Evolutionary conservation across 2,797 vertebrate genomes (phyloP), one percentile per base, ranked within the genome.

Genomic region (Champsocephalus esox): DNA sequence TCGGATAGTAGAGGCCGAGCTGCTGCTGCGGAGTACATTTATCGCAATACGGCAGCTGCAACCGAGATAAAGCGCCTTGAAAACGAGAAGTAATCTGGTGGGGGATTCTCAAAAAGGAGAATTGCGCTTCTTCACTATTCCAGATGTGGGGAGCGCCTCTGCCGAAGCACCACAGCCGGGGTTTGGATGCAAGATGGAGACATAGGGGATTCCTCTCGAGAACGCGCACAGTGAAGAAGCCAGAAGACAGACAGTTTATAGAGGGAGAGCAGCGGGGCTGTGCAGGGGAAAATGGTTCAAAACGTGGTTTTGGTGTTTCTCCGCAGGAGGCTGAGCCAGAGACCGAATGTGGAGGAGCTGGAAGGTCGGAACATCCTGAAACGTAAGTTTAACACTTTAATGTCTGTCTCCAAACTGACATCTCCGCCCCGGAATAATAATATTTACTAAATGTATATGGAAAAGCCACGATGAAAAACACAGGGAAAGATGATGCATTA

Each of bases 311-410:
- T 97, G 91, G 95, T 99, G 92, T 97, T 99, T 96, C 97, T 99
- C 87, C 97, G 96, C 96, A 99, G 98, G 96, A 96, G 98, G 92
- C 94, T 99, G 94, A 99, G 98, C 96, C 98, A 99, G 92, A 97
- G 98, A 94, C 98, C 98, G 2, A 97, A 97, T 41, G 97, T 98
- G 84, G 98, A 99, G 89, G 98, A 99, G 92, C 94, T 99, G 88
- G 98, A 99, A 95, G 95, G 98, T 89, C 95, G 98, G 62, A 99
- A 99, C 87, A 99, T 99, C 87, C 89, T 99, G 66, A 99, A 99
- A 94, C 98, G 98, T 99, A 84, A 98, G 98, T 97, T 70, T 3
- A 28, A 24, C 4, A 12, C 61, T n/a, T 4, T 5, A 3, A 11
- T 17, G 16, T n/a, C 12, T 55, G 14, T 38, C 13, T n/a, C 1